Base-by-base conservation (phyloP, 2,888 invertebrate genomes). In the Melanotus villosus region DNA sequence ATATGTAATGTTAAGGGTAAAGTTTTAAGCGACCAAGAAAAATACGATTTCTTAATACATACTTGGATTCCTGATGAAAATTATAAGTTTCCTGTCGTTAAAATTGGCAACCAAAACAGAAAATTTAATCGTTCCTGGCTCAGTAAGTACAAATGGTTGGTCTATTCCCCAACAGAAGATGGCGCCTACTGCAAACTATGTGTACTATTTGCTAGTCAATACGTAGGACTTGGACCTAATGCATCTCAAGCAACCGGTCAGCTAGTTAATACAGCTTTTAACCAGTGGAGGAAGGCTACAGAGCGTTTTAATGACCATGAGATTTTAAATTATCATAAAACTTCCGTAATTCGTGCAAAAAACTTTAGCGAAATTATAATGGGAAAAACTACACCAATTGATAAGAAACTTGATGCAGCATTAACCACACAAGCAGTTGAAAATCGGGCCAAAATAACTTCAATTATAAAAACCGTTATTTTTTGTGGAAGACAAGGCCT, bases 401-500 rank as follows among this genome's bases (percentile, higher is more conserved):
- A 36, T 36, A 36, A 36, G 10, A 6, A 4, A 3, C 36, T 36
- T 36, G 36, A 36, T 10, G 10, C 9, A 36, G 36, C 36, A 36
- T 6, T 6, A 36, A n/a, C 5, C 14, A 7, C 5, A 7, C 45
- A 45, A 12, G 18, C 19, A 4, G 18, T 9, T 9, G 18, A 18
- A 47, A 62, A 45, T 7, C 32, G 50, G 32, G 14, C 32, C 32
- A 16, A 36, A 34, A 18, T 62, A 34, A 50, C 23, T 12, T 50
- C 62, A 16, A 50, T 50, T 10, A 62, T 62, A 50, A 41, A 50
- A 62, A 62, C 62, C n/a, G 23, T 62, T 30, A 16, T 62, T 41
- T 62, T 62, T 19, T 62, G 38, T 50, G 62, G 62, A n/a, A 30
- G 62, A 32, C 47, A 47, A 18, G 38, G 38, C 3, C 5, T 62